These are phyloP conservation scores for Pimpla rufipes DNA, from an alignment of 2,888 invertebrate genomes.

Conservation along the genomic window DNA sequence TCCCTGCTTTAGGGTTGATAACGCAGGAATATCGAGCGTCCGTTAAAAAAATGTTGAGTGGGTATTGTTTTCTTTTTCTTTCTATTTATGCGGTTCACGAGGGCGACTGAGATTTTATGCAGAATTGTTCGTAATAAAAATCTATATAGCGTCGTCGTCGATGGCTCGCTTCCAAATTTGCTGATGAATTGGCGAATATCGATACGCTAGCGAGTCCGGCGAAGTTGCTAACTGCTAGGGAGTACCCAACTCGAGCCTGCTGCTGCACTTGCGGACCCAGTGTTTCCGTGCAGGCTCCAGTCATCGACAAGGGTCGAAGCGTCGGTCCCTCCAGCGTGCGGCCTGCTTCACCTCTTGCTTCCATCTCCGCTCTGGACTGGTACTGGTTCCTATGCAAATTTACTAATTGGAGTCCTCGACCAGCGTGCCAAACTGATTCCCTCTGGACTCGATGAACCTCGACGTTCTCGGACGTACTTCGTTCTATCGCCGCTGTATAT, in stretches of 20 bases:
- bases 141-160: background rate
- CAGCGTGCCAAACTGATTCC: slow-evolving; percentile 65
- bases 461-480: slow-evolving; percentile 36
- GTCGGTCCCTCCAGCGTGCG: slow-evolving; percentile 25
- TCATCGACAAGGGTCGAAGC: slow-evolving; percentile 33
- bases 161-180: slow-evolving; percentile 15
- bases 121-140: background rate
- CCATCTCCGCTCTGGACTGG: slow-evolving; percentile 20
- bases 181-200: slow-evolving; percentile 33
- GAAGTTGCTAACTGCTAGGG: slow-evolving; percentile 25
- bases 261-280: slow-evolving; percentile 15
- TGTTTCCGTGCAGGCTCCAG: slow-evolving; percentile 26
- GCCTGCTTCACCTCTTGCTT: slow-evolving; percentile 8
- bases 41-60: background rate
- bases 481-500: slow-evolving; percentile 17
- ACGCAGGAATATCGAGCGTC: background rate
- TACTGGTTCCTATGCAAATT: slow-evolving; percentile 64
- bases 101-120: background rate
- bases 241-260: background rate
- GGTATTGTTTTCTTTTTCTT: background rate
- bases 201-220: slow-evolving; percentile 1
- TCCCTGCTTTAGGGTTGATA: slow-evolving; percentile 6
- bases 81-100: background rate
- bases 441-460: slow-evolving; percentile 50
- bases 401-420: slow-evolving; percentile 65